Conservation (phyloP, 2,113 vertebrate species). For the Boleophthalmus pectinirostris region DNA sequence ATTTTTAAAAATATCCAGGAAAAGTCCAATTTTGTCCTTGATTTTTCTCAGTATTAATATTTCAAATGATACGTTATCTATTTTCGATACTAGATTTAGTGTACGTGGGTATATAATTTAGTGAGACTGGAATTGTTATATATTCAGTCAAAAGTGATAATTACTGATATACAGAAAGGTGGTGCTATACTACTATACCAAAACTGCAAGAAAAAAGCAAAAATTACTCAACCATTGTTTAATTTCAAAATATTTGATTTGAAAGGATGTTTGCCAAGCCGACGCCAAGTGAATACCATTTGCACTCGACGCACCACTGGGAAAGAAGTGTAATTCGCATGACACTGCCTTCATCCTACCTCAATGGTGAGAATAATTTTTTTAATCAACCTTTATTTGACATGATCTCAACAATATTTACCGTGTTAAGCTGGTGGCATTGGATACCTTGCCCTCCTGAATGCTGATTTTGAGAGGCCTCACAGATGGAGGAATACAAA, state of each 20-base stretch:
- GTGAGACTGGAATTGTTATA: too few species aligned
- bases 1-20: too few species aligned
- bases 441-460: conserved; percentile 77
- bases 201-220: background rate
- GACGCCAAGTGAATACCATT: conserved; percentile 74
- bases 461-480: conserved; percentile 74
- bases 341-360: conserved; percentile 64
- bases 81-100: background rate
- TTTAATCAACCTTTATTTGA: background rate
- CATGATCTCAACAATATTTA: background rate
- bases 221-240: background rate
- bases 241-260: conserved; percentile 3
- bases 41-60: background rate
- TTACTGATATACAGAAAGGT: background rate
- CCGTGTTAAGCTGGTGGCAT: conserved; percentile 43
- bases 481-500: conserved; percentile 48
- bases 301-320: conserved; percentile 70
- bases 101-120: background rate
- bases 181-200: background rate
- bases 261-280: conserved; percentile 79
- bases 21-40: too few species aligned
- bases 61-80: too few species aligned
- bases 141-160: background rate
- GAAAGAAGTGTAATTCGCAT: conserved; percentile 54
- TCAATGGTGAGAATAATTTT: conserved; percentile 54